phyloP scores from a whole-genome alignment of 2,888 invertebrate species.

The Labia minor region DNA sequence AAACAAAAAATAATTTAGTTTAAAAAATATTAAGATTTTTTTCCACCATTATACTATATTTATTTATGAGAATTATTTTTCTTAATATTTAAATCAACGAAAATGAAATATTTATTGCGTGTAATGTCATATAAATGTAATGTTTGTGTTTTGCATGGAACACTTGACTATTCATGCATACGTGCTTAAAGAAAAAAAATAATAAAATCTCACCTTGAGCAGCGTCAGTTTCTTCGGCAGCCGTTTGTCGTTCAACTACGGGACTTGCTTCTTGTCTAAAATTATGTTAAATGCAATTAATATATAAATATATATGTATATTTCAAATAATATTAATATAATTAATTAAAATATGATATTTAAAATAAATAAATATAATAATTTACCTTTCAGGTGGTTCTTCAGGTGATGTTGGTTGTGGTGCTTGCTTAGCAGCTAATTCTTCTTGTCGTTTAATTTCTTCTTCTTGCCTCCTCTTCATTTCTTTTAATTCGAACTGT shows the following conservation, averaged over 20 bases:
- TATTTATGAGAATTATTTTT: no score
- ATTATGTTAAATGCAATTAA: conserved; percentile 20
- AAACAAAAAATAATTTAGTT: no score
- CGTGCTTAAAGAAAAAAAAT: neutral
- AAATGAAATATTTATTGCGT: no score
- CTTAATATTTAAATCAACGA: no score
- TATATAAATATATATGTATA: no score
- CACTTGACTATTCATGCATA: neutral
- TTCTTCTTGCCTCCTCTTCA: conserved; percentile 70
- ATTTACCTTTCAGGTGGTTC: conserved; percentile 32
- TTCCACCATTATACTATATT: no score
- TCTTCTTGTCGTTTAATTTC: conserved; percentile 55
- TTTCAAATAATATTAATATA: neutral
- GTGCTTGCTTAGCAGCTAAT: conserved; percentile 67
- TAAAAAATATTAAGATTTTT: no score
- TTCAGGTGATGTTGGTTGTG: conserved; percentile 43
- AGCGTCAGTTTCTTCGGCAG: conserved; percentile 33
- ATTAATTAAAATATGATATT: no score
- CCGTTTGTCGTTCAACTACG: conserved; percentile 31
- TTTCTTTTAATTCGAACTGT: conserved; percentile 94
- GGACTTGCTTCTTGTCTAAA: conserved; percentile 35
- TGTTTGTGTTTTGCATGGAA: neutral
- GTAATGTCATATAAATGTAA: neutral
- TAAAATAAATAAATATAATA: no score
- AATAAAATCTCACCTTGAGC: conserved; percentile 33